These are phyloP conservation scores for Archegozetes longisetosus DNA, from an alignment of 1,140 invertebrate genomes.

Conservation along the genomic window DNA sequence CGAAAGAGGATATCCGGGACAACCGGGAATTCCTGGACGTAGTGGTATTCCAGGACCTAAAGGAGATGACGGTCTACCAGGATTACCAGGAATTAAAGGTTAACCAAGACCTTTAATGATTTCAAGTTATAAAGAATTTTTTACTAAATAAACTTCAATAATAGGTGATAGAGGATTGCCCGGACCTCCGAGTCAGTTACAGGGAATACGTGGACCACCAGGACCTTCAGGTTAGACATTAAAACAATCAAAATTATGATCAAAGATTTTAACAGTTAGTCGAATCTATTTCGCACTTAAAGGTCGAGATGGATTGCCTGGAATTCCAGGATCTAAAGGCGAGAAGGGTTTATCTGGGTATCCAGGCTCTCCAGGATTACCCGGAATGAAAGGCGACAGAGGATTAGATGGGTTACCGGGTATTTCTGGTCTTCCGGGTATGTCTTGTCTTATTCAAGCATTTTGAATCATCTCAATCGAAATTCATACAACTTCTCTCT, in stretches of 20 bases:
- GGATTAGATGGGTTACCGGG: conserved; percentile 14
- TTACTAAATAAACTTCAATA: not conserved
- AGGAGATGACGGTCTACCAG: conserved; percentile 16
- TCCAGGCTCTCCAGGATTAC: conserved; percentile 20
- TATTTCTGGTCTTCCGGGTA: not conserved
- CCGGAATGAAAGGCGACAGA: conserved; percentile 21
- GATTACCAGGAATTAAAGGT: conserved; percentile 31
- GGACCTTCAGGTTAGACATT: conserved; percentile 27
- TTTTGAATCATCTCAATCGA: too few relatives aligned
- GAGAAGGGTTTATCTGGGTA: conserved; percentile 18
- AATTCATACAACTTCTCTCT: not conserved
- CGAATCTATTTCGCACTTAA: conserved; percentile 17
- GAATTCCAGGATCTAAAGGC: conserved; percentile 22
- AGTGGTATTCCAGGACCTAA: conserved; percentile 22
- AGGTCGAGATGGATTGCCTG: conserved; percentile 22
- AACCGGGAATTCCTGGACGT: conserved; percentile 23
- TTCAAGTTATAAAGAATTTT: not conserved
- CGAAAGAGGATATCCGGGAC: conserved; percentile 19
- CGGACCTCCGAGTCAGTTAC: too few relatives aligned
- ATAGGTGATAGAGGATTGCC: not conserved
- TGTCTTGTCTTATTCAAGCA: not conserved
- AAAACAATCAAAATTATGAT: not conserved
- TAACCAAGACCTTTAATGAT: conserved; percentile 15
- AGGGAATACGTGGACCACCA: conserved; percentile 24
- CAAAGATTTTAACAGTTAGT: not conserved